Evolutionary conservation across 2,797 vertebrate species (phyloP), one percentile per base, ranked within the genome.

Genomic region (Scyliorhinus canicula): DNA sequence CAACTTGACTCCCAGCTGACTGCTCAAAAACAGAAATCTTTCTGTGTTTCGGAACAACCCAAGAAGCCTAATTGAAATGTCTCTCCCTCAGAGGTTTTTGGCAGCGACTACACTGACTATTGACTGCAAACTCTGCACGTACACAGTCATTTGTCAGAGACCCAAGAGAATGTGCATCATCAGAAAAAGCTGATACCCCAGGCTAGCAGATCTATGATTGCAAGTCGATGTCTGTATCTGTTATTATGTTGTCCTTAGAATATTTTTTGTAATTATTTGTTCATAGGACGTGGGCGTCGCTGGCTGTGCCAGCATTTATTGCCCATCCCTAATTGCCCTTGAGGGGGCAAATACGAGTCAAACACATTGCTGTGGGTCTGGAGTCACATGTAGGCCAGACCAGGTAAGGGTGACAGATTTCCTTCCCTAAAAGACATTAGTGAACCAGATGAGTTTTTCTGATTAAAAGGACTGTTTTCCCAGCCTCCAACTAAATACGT

Each of bases 1-100:
- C 93, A 74, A 71, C 67, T 94, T 71, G 93, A 44, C 93, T 71
- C 93, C 93, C 50, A 69, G 47, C 19, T 74, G 93, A 69, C 67
- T 69, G 47, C 47, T 52, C 44, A 71, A 35, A 19, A 52, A 52
- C 28, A 74, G 47, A 94, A 94, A 93, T 93, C 65, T 93, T 50
- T 44, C 88, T 94, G 91, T 65, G 44, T 50, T 93, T 93, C 40
- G 50, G 60, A 69, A 93, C n/a, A 93, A 69, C 24, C 65, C 26
- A 44, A 63, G 63, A 44, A 93, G 35, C 0, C 19, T 82, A 82
- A 82, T 82, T 82, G 21, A 82, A 69, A 93, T 71, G 26, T 28
- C 69, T 31, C 40, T 69, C 9, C 24, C 26, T 28, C 35, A 31
- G 60, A 93, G 50, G 57, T 24, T 2, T 65, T n/a, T 44, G n/a